Evolutionary conservation across 2,888 invertebrate species (phyloP).

Genomic region (Sylvicola cinctus): DNA sequence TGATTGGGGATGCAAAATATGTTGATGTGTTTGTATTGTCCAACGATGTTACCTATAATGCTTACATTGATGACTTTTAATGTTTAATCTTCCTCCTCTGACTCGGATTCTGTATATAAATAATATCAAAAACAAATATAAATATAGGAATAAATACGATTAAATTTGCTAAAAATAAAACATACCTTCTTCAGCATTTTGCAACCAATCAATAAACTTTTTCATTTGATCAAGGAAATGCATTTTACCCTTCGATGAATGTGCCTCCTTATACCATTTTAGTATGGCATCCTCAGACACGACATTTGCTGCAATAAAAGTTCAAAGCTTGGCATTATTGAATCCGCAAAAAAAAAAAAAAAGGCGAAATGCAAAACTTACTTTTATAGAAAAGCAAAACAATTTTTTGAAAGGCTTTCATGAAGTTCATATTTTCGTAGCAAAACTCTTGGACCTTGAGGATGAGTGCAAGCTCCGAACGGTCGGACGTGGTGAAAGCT

Average conservation of each 20-base stretch:
- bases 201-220: constrained; percentile 92
- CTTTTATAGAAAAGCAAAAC: constrained; percentile 91
- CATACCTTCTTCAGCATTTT: constrained; percentile 77
- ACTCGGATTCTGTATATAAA: too few relatives aligned
- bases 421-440: constrained; percentile 97
- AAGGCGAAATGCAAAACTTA: constrained; percentile 20
- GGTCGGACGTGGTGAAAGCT: constrained; percentile 67
- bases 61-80: too few relatives aligned
- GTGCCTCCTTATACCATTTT: constrained; percentile 90
- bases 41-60: too few relatives aligned
- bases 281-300: constrained; percentile 87
- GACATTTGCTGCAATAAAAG: constrained; percentile 48
- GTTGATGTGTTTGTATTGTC: too few relatives aligned
- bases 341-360: constrained; percentile 2
- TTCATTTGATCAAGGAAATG: constrained; percentile 97
- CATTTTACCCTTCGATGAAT: constrained; percentile 87
- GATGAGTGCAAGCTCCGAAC: constrained; percentile 73
- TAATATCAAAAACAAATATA: too few relatives aligned
- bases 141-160: too few relatives aligned
- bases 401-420: constrained; percentile 96
- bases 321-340: constrained; percentile 5
- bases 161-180: too few relatives aligned
- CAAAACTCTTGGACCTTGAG: constrained; percentile 93
- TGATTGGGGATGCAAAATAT: too few relatives aligned
- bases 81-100: too few relatives aligned